phyloP scores from a whole-genome alignment of 2,797 vertebrate genomes.

The Pangasius mekongensis region DNA sequence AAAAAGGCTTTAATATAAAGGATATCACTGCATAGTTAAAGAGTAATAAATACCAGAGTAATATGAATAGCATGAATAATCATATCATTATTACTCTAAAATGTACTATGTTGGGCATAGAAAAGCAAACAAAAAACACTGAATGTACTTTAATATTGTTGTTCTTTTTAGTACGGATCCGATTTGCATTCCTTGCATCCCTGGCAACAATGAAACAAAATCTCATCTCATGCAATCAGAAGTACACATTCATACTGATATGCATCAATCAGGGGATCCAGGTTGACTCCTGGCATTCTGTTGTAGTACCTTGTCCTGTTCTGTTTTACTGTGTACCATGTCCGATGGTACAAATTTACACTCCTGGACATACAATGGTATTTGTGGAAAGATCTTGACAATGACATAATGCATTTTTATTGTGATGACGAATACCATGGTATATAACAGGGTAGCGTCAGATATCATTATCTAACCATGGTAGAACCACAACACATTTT shows the following conservation, averaged over 20 bases:
- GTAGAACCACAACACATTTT: background rate
- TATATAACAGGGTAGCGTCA: background rate
- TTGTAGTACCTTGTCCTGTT: too few relatives aligned
- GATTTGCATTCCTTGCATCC: background rate
- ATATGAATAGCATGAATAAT: background rate
- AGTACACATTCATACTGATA: background rate
- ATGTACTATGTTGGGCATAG: background rate
- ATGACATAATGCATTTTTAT: background rate
- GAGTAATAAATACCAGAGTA: background rate
- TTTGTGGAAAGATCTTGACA: background rate
- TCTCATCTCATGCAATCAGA: background rate
- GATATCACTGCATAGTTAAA: background rate
- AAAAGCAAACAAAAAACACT: background rate
- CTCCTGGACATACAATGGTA: background rate
- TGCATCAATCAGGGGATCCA: background rate
- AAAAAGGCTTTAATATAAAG: background rate
- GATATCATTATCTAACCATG: background rate
- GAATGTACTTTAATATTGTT: background rate
- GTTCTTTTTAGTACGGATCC: background rate
- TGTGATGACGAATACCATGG: background rate
- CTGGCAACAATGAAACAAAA: background rate
- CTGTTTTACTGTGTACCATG: background rate
- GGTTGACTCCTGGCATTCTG: background rate
- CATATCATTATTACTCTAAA: background rate
- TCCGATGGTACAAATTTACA: background rate